Base-by-base conservation (phyloP, 2,888 invertebrate species). In the Lithophane semibrunnea region DNA sequence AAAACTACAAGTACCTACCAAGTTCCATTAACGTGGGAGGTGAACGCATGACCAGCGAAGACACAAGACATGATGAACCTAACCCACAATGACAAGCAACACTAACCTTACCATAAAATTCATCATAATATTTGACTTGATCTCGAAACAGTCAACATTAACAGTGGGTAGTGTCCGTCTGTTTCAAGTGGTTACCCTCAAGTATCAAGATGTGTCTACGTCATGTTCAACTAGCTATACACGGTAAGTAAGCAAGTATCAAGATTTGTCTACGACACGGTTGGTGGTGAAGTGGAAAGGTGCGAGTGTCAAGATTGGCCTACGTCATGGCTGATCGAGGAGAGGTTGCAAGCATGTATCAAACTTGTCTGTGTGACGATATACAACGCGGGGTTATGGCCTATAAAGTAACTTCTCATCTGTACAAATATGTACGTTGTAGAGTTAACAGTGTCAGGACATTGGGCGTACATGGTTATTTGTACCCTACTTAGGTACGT, bases 41-140 rank as follows among this genome's bases (percentile, higher is more conserved):
- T 37, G 54, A 13, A 13, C 24, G 58, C 52, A 16, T 47, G 24
- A 67, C 63, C 54, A 56, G n/a, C 16, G 52, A 47, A 3, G 66
- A 56, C 13, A 9, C 18, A n/a, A n/a, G n/a, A n/a, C n/a, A 49
- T 64, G 60, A 71, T 37, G 37, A 49, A 49, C 42, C 42, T 52
- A 44, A 29, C 74, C 18, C 49, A 66, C 60, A 60, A 61, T 75
- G 81, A 77, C 81, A 42, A 54, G 75, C 80, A 64, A 75, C 69
- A 81, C 77, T 73, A 52, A 24, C 60, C 44, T 5, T 0, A 37
- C 42, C 76, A 49, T 73, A 73, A 73, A 64, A 70, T 73, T 76
- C 73, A 66, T 81, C 81, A 81, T 77, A 84, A 84, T 84, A 84
- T 84, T 84, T 84, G 47, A 64, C 24, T 81, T 75, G 61, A 73